A percentile compares a stretch with the other conserved stretches of the same genome.
Conservation (phyloP, 2,797 vertebrate genomes). For the Pseudotriccus pelzelni region DNA sequence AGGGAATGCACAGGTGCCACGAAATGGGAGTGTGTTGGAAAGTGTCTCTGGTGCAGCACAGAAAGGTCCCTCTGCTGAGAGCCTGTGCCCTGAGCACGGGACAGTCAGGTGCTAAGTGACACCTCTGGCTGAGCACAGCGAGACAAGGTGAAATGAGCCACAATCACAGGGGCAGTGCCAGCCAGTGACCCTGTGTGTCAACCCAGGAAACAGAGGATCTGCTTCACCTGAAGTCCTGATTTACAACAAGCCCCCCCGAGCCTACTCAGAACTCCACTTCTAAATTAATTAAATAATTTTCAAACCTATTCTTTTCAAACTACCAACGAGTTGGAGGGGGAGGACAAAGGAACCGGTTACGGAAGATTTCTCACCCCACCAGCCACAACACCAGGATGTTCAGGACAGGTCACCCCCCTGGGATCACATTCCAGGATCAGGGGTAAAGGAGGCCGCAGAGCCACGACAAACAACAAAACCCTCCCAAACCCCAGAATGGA, state of each 20-base stretch:
- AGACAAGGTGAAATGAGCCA: not conserved
- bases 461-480: not conserved
- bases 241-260: not conserved
- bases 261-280: not conserved
- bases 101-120: slow-evolving; percentile 1
- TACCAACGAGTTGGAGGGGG: not conserved
- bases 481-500: not conserved
- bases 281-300: not conserved
- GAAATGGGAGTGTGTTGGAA: not conserved
- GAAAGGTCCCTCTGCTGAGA: not conserved
- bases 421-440: slow-evolving; percentile 42
- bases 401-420: slow-evolving; percentile 57
- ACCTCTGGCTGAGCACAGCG: not conserved
- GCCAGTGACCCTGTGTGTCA: not conserved
- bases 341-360: not conserved
- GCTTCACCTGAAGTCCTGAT: not conserved
- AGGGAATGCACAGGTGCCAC: not conserved
- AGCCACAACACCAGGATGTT: not conserved
- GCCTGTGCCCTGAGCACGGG: not conserved
- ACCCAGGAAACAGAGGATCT: not conserved
- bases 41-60: not conserved
- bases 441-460: not conserved
- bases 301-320: not conserved
- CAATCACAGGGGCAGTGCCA: not conserved
- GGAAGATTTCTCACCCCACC: not conserved